Conservation (phyloP, 2,113 vertebrate species). For the Chlorocebus sabaeus region DNA sequence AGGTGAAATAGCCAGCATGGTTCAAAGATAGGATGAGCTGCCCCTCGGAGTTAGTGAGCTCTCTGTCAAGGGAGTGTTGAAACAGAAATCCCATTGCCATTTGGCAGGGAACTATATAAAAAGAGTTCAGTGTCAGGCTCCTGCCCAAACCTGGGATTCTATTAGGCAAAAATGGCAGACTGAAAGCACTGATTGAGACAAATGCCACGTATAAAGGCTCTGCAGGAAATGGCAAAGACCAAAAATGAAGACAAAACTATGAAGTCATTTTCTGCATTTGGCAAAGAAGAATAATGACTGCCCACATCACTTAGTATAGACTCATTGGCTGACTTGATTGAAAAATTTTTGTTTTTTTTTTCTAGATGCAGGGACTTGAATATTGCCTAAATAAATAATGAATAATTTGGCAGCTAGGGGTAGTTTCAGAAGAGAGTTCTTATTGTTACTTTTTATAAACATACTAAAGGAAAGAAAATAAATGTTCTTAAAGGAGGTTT, state of each 20-base stretch:
- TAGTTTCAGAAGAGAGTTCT: constrained; percentile 10
- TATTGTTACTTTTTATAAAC: constrained; percentile 4
- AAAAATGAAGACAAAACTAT: neutral
- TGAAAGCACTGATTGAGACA: neutral
- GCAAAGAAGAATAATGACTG: neutral
- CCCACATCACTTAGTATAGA: neutral
- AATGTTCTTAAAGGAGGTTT: constrained; percentile 47
- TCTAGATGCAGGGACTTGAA: constrained; percentile 6
- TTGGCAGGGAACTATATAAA: neutral
- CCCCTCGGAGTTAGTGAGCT: neutral
- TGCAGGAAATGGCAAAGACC: neutral
- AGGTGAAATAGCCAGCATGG: neutral
- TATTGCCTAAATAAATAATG: constrained; percentile 51
- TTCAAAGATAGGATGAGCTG: neutral
- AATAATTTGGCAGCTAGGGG: neutral
- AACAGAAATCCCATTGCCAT: neutral
- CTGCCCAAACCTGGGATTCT: neutral
- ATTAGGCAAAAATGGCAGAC: neutral
- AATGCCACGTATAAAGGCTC: neutral
- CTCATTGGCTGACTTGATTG: neutral
- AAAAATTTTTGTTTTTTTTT: constrained; percentile 22
- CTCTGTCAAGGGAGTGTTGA: neutral
- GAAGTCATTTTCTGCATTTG: constrained; percentile 14
- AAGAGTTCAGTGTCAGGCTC: neutral
- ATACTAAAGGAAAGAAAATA: neutral